Conservation (phyloP, 2,888 invertebrate genomes). For the Drosophila maculinotata region DNA sequence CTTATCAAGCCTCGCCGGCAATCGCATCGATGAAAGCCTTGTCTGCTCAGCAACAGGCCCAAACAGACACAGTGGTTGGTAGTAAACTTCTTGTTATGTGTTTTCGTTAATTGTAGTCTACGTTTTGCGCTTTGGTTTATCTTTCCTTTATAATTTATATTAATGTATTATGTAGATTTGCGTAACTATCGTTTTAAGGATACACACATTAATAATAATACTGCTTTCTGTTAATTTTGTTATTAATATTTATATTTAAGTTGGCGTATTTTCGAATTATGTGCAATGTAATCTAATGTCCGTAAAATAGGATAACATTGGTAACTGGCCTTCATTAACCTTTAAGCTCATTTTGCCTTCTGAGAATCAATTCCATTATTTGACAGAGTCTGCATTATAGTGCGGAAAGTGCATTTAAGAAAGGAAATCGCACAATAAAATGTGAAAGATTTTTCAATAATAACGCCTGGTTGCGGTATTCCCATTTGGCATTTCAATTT, state of each 20-base stretch:
- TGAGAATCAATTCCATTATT: not conserved
- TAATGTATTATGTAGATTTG: conserved; percentile 38
- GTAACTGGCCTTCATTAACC: conserved; percentile 16
- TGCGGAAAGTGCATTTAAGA: not conserved
- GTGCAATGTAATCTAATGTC: not conserved
- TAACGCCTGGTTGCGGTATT: conserved; percentile 53
- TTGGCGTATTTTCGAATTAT: conserved; percentile 9
- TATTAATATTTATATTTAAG: conserved; percentile 46
- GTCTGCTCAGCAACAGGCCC: conserved; percentile 56
- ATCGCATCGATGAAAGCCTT: conserved; percentile 60
- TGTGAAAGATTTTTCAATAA: too few relatives aligned
- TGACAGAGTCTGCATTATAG: not conserved
- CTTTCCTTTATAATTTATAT: conserved; percentile 19
- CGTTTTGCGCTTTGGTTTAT: conserved; percentile 34
- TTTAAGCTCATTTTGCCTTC: not conserved
- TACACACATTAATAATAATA: conserved; percentile 33
- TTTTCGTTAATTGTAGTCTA: conserved; percentile 37
- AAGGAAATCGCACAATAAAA: not conserved
- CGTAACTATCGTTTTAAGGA: conserved; percentile 14
- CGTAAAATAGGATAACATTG: conserved; percentile 1
- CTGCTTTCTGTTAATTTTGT: conserved; percentile 36
- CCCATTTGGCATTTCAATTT: conserved; percentile 8
- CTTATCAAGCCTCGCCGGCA: conserved; percentile 67
- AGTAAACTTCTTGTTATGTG: conserved; percentile 49
- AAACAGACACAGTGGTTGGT: conserved; percentile 60